Base-by-base conservation (phyloP, 2,113 vertebrate species). In the Chaenocephalus aceratus region DNA sequence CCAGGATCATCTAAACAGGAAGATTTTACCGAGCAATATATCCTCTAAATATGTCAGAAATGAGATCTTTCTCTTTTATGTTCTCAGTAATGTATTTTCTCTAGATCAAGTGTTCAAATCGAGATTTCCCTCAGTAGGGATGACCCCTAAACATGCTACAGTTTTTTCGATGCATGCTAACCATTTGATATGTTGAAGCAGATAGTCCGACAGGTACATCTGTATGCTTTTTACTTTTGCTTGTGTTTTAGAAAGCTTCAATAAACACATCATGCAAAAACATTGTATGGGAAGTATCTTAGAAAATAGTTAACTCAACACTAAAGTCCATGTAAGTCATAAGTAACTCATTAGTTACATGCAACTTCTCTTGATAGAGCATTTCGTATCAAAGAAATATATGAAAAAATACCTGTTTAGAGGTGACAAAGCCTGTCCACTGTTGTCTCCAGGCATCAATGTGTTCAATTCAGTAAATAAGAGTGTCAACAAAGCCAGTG, bases 401-500 rank as follows among this genome's bases (percentile, higher is more conserved):
- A 11, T 36, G 13, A 63, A 60, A 81, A 82, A 49, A 4, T 2
- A 1, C 56, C 56, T 57, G 34, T 58, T 34, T 59, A 59, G 11
- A 80, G 13, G 23, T 72, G 51, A 21, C 21, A 78, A 53, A 75
- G 61, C 62, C 63, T 10, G 65, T 69, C 53, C 58, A 41, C 44
- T 65, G 1, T 1, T 26, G 49, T 52, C 49, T 15, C 16, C 41
- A 61, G 60, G 5, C 64, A 78, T 85, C 62, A 77, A 53, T 81
- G 72, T 45, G 63, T 79, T 85, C 69, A 69, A 45, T 62, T 54
- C 64, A 66, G 79, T 86, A 66, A 86, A 77, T 77, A 78, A 75
- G 44, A 78, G 46, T 78, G 79, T 87, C 80, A 88, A 65, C 68
- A 79, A 69, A 79, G 61, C 48, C 48, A 57, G 56, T 36, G 51